Percentiles rank a stretch among this genome's conserved stretches.
Evolutionary conservation across 2,888 invertebrate genomes (phyloP).

Genomic region (Alentia gelatinosa): DNA sequence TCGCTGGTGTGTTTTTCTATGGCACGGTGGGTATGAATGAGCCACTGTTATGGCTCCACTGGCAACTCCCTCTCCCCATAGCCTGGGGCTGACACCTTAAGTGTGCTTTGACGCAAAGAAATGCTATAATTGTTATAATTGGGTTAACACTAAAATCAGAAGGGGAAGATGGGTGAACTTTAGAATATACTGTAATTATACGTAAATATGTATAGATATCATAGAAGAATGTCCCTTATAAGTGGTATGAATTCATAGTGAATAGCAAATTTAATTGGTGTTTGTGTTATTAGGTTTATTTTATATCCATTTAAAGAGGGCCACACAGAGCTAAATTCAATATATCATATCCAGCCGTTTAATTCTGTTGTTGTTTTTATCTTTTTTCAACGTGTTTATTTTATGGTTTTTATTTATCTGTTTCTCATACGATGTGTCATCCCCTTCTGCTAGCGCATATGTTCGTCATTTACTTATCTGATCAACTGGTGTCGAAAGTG

Average conservation of each 20-base stretch:
- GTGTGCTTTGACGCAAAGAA: neutral
- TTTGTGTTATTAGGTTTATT: neutral
- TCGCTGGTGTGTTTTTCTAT: neutral
- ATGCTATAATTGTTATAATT: slow-evolving; percentile 1
- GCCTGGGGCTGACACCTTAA: neutral
- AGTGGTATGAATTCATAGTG: neutral
- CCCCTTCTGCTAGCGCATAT: too few relatives aligned
- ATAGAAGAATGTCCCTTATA: neutral
- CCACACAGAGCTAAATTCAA: neutral
- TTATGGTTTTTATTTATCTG: too few relatives aligned
- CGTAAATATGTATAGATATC: neutral
- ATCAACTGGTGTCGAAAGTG: too few relatives aligned
- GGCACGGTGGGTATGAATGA: neutral
- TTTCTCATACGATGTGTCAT: too few relatives aligned
- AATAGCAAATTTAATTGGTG: neutral
- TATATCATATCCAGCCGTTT: neutral
- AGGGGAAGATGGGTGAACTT: neutral
- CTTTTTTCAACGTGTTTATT: too few relatives aligned
- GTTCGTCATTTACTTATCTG: too few relatives aligned
- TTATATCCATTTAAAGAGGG: neutral
- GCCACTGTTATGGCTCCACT: neutral
- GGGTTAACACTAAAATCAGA: neutral
- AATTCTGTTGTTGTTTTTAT: neutral
- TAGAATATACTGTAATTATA: neutral
- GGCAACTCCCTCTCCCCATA: neutral